These are phyloP conservation scores for Archips crataeganus DNA, from an alignment of 2,888 invertebrate species.

Conservation along the genomic window DNA sequence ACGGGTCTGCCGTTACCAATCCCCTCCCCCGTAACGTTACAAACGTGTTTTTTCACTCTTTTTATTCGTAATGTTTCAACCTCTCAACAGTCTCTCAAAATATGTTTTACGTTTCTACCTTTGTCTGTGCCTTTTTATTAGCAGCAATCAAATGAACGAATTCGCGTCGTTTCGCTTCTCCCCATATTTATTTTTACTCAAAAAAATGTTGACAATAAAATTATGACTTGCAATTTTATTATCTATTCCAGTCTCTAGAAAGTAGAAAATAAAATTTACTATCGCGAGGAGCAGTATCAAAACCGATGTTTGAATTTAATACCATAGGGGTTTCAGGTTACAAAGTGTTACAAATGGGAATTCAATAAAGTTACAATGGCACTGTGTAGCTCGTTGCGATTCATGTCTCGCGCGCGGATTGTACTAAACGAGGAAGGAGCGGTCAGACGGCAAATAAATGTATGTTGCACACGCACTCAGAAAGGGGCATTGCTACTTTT, in stretches of 20 bases:
- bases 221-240: slow-evolving; percentile 6
- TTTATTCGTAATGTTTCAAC: background rate
- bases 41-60: slow-evolving; percentile 1
- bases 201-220: slow-evolving; percentile 4
- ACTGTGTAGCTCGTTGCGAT: slow-evolving; percentile 20
- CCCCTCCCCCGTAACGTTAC: background rate
- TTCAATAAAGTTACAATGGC: slow-evolving; percentile 19
- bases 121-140: slow-evolving; percentile 6
- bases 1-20: background rate
- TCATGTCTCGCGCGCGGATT: slow-evolving; percentile 14
- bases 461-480: background rate
- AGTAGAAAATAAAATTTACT: background rate
- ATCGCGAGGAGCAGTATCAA: slow-evolving; percentile 5
- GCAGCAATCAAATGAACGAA: slow-evolving; percentile 15
- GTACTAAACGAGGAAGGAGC: slow-evolving; percentile 3
- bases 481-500: background rate
- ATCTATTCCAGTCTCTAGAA: slow-evolving; percentile 9
- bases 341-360: slow-evolving; percentile 34
- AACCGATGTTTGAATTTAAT: slow-evolving; percentile 23
- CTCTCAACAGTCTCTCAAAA: background rate
- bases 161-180: background rate
- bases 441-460: slow-evolving; percentile 9
- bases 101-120: background rate
- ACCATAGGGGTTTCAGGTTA: background rate
- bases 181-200: slow-evolving; percentile 1